Evolutionary conservation across 2,888 invertebrate species (phyloP).

Genomic region (Orthosia incerta): DNA sequence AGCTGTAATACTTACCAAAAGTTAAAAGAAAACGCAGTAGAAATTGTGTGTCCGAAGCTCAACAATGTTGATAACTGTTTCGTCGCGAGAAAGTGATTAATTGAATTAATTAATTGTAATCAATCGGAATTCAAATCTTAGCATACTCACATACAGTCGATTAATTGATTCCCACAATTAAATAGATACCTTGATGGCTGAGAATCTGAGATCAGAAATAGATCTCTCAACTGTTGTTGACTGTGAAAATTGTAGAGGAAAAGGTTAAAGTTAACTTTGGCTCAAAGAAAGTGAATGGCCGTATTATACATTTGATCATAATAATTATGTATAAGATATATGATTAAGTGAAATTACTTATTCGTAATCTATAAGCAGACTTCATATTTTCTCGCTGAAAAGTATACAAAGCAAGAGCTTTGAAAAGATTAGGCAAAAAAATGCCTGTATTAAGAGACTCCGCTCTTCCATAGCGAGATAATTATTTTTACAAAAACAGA

Average conservation of each 20-base stretch:
- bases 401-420: neutral
- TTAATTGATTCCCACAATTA: conserved; percentile 42
- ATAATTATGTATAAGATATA: too few relatives aligned
- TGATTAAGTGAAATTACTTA: too few relatives aligned
- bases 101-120: conserved; percentile 31
- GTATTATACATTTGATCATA: too few relatives aligned
- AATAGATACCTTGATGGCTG: conserved; percentile 3
- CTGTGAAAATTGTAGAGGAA: neutral
- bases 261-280: neutral
- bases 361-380: too few relatives aligned
- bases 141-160: conserved; percentile 32
- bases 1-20: neutral
- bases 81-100: conserved; percentile 27
- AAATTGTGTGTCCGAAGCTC: conserved; percentile 5
- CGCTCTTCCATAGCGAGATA: too few relatives aligned
- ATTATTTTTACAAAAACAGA: too few relatives aligned
- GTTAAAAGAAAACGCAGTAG: neutral
- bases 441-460: too few relatives aligned
- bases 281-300: neutral
- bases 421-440: too few relatives aligned
- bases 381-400: neutral
- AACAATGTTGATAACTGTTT: conserved; percentile 21
- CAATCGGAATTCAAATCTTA: conserved; percentile 42
- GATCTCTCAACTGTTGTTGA: neutral
- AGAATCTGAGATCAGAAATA: neutral